Evolutionary conservation across 2,888 invertebrate genomes (phyloP).

Genomic region (Cosmia trapezina): DNA sequence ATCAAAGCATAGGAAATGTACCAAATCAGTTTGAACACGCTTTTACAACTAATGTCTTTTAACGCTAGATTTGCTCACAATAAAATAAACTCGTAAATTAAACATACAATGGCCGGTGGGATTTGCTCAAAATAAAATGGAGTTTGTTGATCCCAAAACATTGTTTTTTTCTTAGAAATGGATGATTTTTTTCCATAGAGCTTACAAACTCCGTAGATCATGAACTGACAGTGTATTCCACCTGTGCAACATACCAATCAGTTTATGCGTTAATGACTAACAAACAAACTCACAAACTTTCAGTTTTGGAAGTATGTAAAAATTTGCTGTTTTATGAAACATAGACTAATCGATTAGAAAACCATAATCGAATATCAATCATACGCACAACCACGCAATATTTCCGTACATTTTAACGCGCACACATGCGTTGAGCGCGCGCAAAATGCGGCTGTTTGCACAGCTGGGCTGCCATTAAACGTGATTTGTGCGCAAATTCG

Average conservation of each 20-base stretch:
- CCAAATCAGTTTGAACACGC: slow-evolving; percentile 18
- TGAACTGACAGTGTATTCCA: not conserved
- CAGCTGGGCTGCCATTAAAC: slow-evolving; percentile 51
- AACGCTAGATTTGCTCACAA: slow-evolving; percentile 14
- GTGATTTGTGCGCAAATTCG: slow-evolving; percentile 53
- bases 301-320: not conserved
- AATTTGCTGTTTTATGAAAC: not conserved
- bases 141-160: slow-evolving; percentile 21
- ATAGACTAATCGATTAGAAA: not conserved
- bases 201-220: not conserved
- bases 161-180: not conserved
- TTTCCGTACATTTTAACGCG: slow-evolving; percentile 6
- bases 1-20: slow-evolving; percentile 42
- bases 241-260: not conserved
- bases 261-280: not conserved
- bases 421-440: slow-evolving; percentile 1
- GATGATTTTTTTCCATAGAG: not conserved
- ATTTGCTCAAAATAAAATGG: slow-evolving; percentile 23
- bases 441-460: slow-evolving; percentile 33
- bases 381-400: slow-evolving; percentile 11
- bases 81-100: slow-evolving; percentile 33
- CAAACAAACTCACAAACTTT: not conserved
- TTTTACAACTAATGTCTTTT: slow-evolving; percentile 9
- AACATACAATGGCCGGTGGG: slow-evolving; percentile 4
- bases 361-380: not conserved